Evolutionary conservation across 2,113 vertebrate genomes (phyloP).

Genomic region (Sapajus apella): DNA sequence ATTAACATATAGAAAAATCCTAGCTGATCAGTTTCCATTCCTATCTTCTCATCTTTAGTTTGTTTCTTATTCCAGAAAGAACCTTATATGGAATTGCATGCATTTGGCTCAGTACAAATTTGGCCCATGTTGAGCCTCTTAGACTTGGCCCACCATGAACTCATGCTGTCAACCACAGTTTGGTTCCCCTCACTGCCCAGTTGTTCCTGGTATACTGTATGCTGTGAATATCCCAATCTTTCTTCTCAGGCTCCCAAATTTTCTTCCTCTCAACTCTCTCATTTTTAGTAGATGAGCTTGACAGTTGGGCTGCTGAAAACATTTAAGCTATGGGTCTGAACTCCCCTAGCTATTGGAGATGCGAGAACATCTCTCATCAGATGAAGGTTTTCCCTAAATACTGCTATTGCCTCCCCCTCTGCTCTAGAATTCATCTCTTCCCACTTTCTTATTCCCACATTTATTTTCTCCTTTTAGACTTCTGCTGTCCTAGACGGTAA

Average conservation of each 20-base stretch:
- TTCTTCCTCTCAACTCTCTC: not conserved
- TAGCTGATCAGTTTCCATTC: slow-evolving; percentile 37
- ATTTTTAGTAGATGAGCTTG: slow-evolving; percentile 34
- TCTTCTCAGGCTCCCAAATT: not conserved
- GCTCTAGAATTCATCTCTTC: not conserved
- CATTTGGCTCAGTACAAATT: slow-evolving; percentile 31
- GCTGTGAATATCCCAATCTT: slow-evolving; percentile 13
- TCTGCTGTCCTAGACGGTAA: not conserved
- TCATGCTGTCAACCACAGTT: not conserved
- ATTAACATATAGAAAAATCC: slow-evolving; percentile 47
- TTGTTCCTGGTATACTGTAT: not conserved
- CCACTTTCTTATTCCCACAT: not conserved
- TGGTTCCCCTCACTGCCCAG: not conserved
- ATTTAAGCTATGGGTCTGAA: not conserved
- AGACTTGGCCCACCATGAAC: slow-evolving; percentile 27
- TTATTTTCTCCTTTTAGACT: not conserved
- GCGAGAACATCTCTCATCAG: not conserved
- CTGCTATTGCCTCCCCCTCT: not conserved
- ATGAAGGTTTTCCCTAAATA: not conserved
- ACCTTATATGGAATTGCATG: slow-evolving; percentile 22
- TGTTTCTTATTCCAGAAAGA: slow-evolving; percentile 38
- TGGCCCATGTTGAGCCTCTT: slow-evolving; percentile 22
- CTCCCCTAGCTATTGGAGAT: not conserved
- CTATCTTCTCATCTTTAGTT: slow-evolving; percentile 26
- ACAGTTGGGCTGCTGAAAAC: not conserved